Evolutionary conservation across 1,140 invertebrate genomes (phyloP).

Genomic region (Caenorhabditis inopinata): DNA sequence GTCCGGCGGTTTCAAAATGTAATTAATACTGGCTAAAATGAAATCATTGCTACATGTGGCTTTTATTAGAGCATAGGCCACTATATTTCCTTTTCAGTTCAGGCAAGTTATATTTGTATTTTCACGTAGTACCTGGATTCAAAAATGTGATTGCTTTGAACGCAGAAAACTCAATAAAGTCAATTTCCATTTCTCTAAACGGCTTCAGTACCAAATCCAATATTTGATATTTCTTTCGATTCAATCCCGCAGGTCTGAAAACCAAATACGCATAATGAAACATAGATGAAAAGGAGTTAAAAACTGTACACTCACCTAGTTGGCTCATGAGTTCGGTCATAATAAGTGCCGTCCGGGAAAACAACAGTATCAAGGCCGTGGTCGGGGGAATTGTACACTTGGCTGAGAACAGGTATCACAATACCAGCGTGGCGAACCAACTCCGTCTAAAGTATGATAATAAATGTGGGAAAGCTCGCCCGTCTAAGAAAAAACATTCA

Average conservation of each 20-base stretch:
- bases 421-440: slow-evolving; percentile 7
- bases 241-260: slow-evolving; percentile 41
- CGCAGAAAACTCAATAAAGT: background rate
- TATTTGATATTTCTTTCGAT: background rate
- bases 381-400: slow-evolving; percentile 12
- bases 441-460: background rate
- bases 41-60: no score
- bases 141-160: slow-evolving; percentile 13
- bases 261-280: no score
- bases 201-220: slow-evolving; percentile 1
- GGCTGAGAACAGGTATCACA: background rate
- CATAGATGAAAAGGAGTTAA: no score
- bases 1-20: no score
- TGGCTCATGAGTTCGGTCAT: slow-evolving; percentile 2
- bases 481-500: no score
- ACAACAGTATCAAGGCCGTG: slow-evolving; percentile 10
- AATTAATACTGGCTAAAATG: no score
- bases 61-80: no score
- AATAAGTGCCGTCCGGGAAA: background rate
- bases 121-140: slow-evolving; percentile 59
- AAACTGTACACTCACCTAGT: no score
- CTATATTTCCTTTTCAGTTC: no score
- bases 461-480: background rate
- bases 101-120: no score
- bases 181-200: background rate